Conservation (phyloP, 2,888 invertebrate genomes). For the Axea sp. region DNA sequence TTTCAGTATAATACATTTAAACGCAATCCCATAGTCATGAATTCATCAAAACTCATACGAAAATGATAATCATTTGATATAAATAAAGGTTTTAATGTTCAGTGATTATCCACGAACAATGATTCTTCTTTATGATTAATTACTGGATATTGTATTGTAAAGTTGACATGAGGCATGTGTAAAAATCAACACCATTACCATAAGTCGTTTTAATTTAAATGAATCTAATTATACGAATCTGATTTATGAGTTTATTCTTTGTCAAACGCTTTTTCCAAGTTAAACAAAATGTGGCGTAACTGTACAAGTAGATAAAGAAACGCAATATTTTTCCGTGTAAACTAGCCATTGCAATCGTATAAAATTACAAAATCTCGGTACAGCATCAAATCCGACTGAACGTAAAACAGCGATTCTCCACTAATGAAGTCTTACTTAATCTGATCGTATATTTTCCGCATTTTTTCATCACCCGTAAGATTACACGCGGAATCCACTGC, state of each 20-base stretch:
- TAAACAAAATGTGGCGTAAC: conserved; percentile 30
- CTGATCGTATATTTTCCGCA: conserved; percentile 56
- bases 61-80: too few relatives aligned
- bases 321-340: conserved; percentile 51
- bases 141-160: not conserved
- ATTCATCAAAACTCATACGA: too few relatives aligned
- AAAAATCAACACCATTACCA: too few relatives aligned
- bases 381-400: conserved; percentile 53
- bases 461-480: conserved; percentile 42
- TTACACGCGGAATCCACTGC: conserved; percentile 34
- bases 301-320: conserved; percentile 51
- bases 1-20: too few relatives aligned
- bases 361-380: conserved; percentile 57
- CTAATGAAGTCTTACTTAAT: conserved; percentile 57
- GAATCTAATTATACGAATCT: conserved; percentile 27
- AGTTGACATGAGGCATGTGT: too few relatives aligned
- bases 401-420: conserved; percentile 55
- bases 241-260: conserved; percentile 11
- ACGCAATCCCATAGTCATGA: too few relatives aligned
- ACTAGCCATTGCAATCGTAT: conserved; percentile 52
- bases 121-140: not conserved
- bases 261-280: conserved; percentile 7
- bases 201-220: conserved; percentile 5
- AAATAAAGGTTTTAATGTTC: too few relatives aligned
- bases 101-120: too few relatives aligned